Percentiles rank a stretch among this genome's conserved stretches.
phyloP scores from a whole-genome alignment of 2,888 invertebrate species.

The Acanthosepion lycidas region DNA sequence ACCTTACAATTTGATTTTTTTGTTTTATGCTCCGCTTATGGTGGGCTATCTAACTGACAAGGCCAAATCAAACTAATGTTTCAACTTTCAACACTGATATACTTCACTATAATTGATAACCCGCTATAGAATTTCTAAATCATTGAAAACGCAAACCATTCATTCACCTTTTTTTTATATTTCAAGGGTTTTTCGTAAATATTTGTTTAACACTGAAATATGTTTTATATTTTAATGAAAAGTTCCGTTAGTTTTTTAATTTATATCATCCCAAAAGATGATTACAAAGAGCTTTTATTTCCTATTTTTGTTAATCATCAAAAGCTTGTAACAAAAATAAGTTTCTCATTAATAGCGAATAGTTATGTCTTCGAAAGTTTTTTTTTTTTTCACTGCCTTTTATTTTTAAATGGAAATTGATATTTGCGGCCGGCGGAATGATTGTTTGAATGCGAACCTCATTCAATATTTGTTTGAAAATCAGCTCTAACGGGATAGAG shows the following conservation, averaged over 20 bases:
- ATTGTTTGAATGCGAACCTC: not conserved
- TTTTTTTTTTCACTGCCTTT: not conserved
- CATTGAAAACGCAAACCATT: too few relatives aligned
- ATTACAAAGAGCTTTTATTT: not conserved
- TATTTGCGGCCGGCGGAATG: not conserved
- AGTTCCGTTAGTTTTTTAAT: not conserved
- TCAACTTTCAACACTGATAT: too few relatives aligned
- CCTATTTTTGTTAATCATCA: not conserved
- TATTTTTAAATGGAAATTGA: not conserved
- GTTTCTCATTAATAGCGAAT: not conserved
- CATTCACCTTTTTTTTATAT: too few relatives aligned
- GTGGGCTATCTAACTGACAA: too few relatives aligned
- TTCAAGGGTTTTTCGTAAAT: too few relatives aligned
- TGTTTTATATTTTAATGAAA: too few relatives aligned
- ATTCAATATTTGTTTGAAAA: not conserved
- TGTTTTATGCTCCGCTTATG: too few relatives aligned
- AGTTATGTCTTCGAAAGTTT: not conserved
- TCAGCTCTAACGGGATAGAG: not conserved
- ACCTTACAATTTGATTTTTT: too few relatives aligned
- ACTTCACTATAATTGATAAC: too few relatives aligned
- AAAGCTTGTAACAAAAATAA: not conserved
- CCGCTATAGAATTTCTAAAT: too few relatives aligned
- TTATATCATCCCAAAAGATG: not conserved
- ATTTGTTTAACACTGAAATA: too few relatives aligned
- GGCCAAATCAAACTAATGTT: too few relatives aligned